phyloP scores from a whole-genome alignment of 2,113 vertebrate genomes.

The Gopherus flavomarginatus region DNA sequence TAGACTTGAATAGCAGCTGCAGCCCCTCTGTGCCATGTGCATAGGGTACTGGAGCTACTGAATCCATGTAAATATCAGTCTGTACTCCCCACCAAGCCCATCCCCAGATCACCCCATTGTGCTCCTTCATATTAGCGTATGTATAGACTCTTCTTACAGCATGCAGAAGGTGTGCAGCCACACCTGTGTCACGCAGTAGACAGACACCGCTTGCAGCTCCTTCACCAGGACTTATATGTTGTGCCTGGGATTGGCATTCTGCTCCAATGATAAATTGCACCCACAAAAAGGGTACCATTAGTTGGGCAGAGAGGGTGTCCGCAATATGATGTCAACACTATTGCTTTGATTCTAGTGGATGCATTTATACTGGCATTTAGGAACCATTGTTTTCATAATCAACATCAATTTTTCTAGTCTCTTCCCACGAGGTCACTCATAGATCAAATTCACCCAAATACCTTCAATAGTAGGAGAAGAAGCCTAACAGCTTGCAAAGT shows the following conservation, averaged over 20 bases:
- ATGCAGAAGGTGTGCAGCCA: not conserved
- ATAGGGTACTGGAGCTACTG: not conserved
- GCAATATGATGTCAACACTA: not conserved
- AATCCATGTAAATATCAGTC: not conserved
- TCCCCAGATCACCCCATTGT: not conserved
- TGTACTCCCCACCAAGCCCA: not conserved
- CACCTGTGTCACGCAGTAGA: not conserved
- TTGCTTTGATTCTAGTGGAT: not conserved
- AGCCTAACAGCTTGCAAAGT: not conserved
- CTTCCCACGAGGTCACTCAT: not conserved
- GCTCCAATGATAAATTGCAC: rapidly evolving
- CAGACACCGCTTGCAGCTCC: not conserved
- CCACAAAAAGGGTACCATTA: rapidly evolving
- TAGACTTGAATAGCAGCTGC: not conserved
- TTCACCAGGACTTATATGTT: not conserved
- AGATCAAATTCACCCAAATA: not conserved
- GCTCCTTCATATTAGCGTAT: not conserved
- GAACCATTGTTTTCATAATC: not conserved
- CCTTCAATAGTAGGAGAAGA: not conserved
- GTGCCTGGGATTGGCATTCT: not conserved
- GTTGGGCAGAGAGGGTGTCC: not conserved
- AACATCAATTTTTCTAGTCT: not conserved
- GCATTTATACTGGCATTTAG: not conserved
- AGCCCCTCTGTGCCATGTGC: not conserved
- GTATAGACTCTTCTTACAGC: not conserved